Conservation (phyloP, 2,797 vertebrate genomes). For the Nyctalus aviator region DNA sequence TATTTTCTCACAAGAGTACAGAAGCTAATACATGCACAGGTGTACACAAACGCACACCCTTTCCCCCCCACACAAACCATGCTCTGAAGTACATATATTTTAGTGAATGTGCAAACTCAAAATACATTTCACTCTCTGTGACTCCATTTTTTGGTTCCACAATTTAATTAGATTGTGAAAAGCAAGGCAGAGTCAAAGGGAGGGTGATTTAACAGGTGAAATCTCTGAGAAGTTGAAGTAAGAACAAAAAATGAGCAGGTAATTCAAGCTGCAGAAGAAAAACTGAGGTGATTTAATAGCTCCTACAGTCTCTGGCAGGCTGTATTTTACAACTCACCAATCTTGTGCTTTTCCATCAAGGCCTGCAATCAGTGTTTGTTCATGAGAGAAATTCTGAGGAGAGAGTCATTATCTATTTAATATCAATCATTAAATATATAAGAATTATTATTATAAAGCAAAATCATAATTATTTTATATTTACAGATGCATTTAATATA, state of each 20-base stretch:
- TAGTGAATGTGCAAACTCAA: slow-evolving; percentile 33
- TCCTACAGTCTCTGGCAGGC: neutral
- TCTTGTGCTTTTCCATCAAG: neutral
- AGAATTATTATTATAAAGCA: neutral
- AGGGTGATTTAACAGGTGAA: slow-evolving; percentile 41
- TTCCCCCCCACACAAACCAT: neutral
- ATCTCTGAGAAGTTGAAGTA: slow-evolving; percentile 21
- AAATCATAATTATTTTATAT: neutral
- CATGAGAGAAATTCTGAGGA: neutral
- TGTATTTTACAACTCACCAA: neutral
- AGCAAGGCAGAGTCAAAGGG: slow-evolving; percentile 37
- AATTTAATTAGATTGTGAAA: slow-evolving; percentile 60
- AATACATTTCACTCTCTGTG: slow-evolving; percentile 6
- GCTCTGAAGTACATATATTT: neutral
- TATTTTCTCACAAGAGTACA: neutral
- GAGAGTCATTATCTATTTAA: neutral
- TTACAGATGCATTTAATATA: neutral
- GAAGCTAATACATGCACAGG: neutral
- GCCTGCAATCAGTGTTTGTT: neutral
- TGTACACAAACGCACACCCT: neutral
- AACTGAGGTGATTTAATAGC: slow-evolving; percentile 10
- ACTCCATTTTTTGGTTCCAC: slow-evolving; percentile 7
- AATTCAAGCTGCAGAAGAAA: slow-evolving; percentile 46
- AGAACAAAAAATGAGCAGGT: slow-evolving; percentile 18
- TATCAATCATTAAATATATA: slow-evolving; percentile 1